These are phyloP conservation scores for Sakesphorus luctuosus DNA, from an alignment of 2,113 vertebrate species.

Conservation along the genomic window DNA sequence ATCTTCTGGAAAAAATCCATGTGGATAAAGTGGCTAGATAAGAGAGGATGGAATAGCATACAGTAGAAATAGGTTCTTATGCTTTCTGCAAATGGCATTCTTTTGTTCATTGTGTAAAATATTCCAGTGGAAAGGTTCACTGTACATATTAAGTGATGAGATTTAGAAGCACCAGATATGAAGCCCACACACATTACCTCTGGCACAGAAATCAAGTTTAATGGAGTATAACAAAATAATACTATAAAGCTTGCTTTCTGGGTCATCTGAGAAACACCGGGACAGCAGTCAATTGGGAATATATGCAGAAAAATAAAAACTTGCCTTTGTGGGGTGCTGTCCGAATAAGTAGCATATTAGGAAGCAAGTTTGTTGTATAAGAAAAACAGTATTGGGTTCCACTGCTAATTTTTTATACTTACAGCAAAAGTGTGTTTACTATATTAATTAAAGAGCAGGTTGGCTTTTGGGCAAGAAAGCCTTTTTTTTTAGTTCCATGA, in stretches of 20 bases:
- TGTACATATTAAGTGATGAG: constrained; percentile 63
- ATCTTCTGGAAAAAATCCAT: constrained; percentile 75
- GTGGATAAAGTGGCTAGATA: constrained; percentile 76
- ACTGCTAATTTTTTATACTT: neutral
- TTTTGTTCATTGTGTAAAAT: constrained; percentile 76
- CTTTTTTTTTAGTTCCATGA: neutral
- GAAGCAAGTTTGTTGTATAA: neutral
- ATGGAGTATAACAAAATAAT: constrained; percentile 29
- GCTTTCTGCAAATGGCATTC: constrained; percentile 63
- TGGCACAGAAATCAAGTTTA: constrained; percentile 57
- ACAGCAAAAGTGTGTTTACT: neutral
- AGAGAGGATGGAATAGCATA: constrained; percentile 65
- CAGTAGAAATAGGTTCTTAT: constrained; percentile 61
- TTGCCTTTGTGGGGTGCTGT: neutral
- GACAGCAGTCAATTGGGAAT: constrained; percentile 1
- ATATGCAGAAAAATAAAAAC: constrained; percentile 21
- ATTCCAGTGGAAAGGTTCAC: constrained; percentile 53
- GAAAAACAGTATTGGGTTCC: neutral
- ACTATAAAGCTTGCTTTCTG: constrained; percentile 51
- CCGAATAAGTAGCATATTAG: neutral
- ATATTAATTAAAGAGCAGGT: neutral
- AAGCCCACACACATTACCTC: constrained; percentile 5
- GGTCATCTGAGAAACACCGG: constrained; percentile 32
- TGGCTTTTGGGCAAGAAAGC: neutral
- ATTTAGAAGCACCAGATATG: constrained; percentile 35